These are phyloP conservation scores for Amiota communis DNA, from an alignment of 2,888 invertebrate genomes.

Conservation along the genomic window DNA sequence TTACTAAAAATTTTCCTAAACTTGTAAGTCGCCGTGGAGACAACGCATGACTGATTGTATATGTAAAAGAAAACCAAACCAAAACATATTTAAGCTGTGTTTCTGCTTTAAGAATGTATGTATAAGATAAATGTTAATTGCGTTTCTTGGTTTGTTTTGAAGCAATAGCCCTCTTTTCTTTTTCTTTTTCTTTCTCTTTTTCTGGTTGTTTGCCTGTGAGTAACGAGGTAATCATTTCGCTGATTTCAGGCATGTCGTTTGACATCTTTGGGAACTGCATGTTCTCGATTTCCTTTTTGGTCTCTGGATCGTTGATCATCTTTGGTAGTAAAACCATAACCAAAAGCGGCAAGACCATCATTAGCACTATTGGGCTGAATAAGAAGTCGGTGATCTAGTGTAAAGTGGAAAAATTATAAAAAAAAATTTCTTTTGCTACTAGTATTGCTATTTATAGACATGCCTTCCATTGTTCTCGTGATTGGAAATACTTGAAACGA, in stretches of 20 bases:
- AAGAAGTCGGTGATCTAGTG: slow-evolving; percentile 89
- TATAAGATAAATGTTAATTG: slow-evolving; percentile 56
- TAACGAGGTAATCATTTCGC: slow-evolving; percentile 92
- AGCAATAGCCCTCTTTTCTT: slow-evolving; percentile 68
- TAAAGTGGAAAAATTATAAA: neutral
- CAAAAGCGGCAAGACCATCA: slow-evolving; percentile 95
- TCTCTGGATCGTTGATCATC: slow-evolving; percentile 98
- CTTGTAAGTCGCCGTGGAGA: neutral
- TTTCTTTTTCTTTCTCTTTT: slow-evolving; percentile 69
- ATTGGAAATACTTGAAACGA: slow-evolving; percentile 90
- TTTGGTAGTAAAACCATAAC: slow-evolving; percentile 95
- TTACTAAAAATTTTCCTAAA: slow-evolving; percentile 45
- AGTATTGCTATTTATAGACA: slow-evolving; percentile 15
- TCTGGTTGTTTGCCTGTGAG: slow-evolving; percentile 81
- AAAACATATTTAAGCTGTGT: neutral
- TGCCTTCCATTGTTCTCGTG: slow-evolving; percentile 93
- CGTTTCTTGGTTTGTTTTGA: slow-evolving; percentile 71
- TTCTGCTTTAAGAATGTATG: neutral
- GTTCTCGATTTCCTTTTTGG: slow-evolving; percentile 96
- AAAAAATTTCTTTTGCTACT: neutral
- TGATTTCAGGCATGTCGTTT: slow-evolving; percentile 94
- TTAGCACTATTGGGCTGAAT: slow-evolving; percentile 97
- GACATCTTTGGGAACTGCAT: slow-evolving; percentile 80
- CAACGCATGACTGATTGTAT: neutral
- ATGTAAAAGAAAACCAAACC: neutral